Evolutionary conservation across 2,888 invertebrate genomes (phyloP).

Genomic region (Agrotis exclamationis): DNA sequence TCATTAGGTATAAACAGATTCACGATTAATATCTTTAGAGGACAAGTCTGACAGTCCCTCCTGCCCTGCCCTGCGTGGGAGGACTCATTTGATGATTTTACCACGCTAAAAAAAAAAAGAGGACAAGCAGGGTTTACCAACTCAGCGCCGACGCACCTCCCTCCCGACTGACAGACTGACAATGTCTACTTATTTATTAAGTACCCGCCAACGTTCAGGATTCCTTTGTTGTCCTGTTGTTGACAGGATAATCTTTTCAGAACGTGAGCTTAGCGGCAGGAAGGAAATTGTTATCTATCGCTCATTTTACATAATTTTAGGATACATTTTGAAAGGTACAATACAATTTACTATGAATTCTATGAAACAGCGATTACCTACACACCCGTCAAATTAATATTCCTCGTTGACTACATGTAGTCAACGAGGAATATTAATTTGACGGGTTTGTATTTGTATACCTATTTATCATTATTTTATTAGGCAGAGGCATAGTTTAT

Average conservation of each 20-base stretch:
- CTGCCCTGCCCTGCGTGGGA: too few species aligned
- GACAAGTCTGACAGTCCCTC: too few species aligned
- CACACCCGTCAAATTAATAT: neutral
- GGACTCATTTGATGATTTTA: too few species aligned
- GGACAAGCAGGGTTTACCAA: neutral
- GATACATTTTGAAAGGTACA: neutral
- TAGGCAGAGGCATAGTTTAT: too few species aligned
- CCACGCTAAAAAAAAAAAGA: too few species aligned
- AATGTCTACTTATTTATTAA: slow-evolving; percentile 3
- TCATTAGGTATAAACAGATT: neutral
- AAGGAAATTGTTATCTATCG: neutral
- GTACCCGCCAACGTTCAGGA: neutral
- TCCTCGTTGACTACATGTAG: neutral
- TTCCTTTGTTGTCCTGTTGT: slow-evolving; percentile 3
- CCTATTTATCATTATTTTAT: too few species aligned
- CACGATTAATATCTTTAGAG: neutral
- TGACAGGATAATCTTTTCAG: neutral
- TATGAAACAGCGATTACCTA: neutral
- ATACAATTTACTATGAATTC: neutral
- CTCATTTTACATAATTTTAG: neutral
- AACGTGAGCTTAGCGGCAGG: neutral
- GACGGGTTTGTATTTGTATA: too few species aligned
- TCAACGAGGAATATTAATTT: too few species aligned
- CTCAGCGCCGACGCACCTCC: too few species aligned
- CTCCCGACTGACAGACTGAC: neutral